Evolutionary conservation across 2,888 invertebrate species (phyloP).

Genomic region (Tribolium freemani): DNA sequence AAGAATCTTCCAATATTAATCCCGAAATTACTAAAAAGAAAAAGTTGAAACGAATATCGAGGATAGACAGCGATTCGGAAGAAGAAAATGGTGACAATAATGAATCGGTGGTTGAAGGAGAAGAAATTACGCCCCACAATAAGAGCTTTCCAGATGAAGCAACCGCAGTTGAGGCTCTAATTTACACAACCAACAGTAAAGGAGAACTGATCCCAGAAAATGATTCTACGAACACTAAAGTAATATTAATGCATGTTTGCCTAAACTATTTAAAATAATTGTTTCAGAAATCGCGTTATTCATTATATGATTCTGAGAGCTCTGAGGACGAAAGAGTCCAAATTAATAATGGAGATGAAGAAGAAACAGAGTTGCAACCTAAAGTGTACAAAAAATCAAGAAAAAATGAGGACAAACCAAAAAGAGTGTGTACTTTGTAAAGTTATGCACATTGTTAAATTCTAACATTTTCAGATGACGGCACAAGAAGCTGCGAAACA

Average conservation of each 20-base stretch:
- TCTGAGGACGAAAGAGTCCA: slow-evolving; percentile 63
- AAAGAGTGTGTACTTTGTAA: slow-evolving; percentile 40
- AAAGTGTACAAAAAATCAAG: slow-evolving; percentile 20
- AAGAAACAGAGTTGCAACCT: slow-evolving; percentile 13
- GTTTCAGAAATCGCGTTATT: slow-evolving; percentile 61
- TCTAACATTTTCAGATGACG: slow-evolving; percentile 39
- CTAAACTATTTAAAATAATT: slow-evolving; percentile 21
- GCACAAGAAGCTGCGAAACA: slow-evolving; percentile 75
- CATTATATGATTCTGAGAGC: slow-evolving; percentile 73
- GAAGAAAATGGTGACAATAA: slow-evolving; percentile 23
- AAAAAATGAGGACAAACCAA: slow-evolving; percentile 28
- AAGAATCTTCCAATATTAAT: not conserved
- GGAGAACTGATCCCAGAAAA: slow-evolving; percentile 34
- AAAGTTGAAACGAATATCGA: not conserved
- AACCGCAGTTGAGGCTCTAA: slow-evolving; percentile 22
- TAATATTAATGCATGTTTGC: not conserved
- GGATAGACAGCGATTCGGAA: slow-evolving; percentile 43
- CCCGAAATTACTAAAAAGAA: not conserved
- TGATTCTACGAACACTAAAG: not conserved
- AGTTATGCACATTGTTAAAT: slow-evolving; percentile 20
- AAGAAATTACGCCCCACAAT: slow-evolving; percentile 36
- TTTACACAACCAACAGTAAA: slow-evolving; percentile 47
- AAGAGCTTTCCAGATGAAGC: slow-evolving; percentile 47
- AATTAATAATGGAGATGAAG: slow-evolving; percentile 40
- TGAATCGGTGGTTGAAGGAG: not conserved